Evolutionary conservation across 2,797 vertebrate species (phyloP), one percentile per base, ranked within the genome.

Genomic region (Delichon dasypus): DNA sequence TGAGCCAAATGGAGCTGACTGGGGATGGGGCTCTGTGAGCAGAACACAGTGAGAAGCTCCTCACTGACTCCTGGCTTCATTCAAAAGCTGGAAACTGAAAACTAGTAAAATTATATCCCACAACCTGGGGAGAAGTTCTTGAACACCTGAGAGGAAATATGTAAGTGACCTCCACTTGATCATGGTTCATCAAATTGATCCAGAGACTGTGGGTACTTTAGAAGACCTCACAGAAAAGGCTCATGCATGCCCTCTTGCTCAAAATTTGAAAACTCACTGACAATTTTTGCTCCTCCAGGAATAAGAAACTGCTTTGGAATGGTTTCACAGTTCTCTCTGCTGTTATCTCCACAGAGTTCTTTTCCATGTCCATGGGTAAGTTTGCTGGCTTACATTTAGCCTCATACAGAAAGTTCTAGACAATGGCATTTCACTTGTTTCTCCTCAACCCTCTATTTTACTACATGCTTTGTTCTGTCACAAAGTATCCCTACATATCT

Each of bases 11-110:
- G 16, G 38, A 65, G 23, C 13, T 23, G 42, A 20, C 38, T 23
- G 18, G 4, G 9, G 40, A 48, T 13, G 20, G 3, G 13, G 32
- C 26, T 82, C 67, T 4, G 0, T 4, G 9, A 48, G 27, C 5
- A 62, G 51, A 81, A 64, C 1, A 13, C 27, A 42, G 12, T 22
- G 74, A 6, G 64, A 48, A 85, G 53, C 22, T 75, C 62, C 48
- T 58, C 65, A 61, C 15, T 23, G 15, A 85, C 23, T 40, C 11
- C 3, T 14, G n/a, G 34, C 11, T 66, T 73, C 53, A 50, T 21
- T 70, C 36, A 81, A 88, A 45, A 83, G 47, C 15, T 70, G 17
- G 36, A 76, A 83, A 73, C n/a, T 11, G 17, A 58, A 65, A 91
- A 53, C 12, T 10, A 54, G 7, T 38, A 61, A 78, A 85, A 82